Percentiles rank a stretch among this genome's conserved stretches.
These are phyloP conservation scores for Pygoscelis adeliae DNA, from an alignment of 2,113 vertebrate species.

Conservation along the genomic window DNA sequence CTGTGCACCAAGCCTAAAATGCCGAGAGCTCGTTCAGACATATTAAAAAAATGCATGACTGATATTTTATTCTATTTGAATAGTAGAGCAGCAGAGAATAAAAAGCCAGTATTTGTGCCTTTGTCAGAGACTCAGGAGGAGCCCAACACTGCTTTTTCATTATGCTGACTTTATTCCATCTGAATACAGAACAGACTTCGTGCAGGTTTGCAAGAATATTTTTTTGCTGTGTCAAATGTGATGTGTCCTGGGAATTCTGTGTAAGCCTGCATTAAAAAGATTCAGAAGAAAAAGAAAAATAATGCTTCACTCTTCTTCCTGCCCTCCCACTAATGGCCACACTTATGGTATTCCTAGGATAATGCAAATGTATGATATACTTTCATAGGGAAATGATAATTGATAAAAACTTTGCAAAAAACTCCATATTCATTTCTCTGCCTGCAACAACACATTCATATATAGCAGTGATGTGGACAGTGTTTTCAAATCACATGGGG, in stretches of 20 bases:
- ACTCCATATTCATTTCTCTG: background rate
- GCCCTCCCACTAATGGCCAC: background rate
- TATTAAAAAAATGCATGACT: background rate
- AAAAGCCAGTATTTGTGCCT: background rate
- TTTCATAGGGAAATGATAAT: background rate
- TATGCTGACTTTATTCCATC: background rate
- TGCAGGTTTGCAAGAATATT: background rate
- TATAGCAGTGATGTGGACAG: background rate
- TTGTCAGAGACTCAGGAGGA: background rate
- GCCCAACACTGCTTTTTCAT: background rate
- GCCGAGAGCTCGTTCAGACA: background rate
- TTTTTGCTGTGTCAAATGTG: background rate
- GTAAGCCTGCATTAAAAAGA: background rate
- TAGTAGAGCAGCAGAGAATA: background rate
- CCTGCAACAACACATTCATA: background rate
- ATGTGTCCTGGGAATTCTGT: background rate
- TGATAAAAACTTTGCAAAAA: background rate
- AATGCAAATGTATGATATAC: background rate
- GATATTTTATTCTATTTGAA: slow-evolving; percentile 9
- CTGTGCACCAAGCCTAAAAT: background rate
- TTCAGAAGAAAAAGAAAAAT: background rate
- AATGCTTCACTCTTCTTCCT: background rate
- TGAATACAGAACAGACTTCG: background rate
- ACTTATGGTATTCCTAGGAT: background rate
- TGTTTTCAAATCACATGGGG: background rate